Evolutionary conservation across 2,888 invertebrate species (phyloP), one percentile per base, ranked within the genome.

Genomic region (Hemistola chrysoprasaria): DNA sequence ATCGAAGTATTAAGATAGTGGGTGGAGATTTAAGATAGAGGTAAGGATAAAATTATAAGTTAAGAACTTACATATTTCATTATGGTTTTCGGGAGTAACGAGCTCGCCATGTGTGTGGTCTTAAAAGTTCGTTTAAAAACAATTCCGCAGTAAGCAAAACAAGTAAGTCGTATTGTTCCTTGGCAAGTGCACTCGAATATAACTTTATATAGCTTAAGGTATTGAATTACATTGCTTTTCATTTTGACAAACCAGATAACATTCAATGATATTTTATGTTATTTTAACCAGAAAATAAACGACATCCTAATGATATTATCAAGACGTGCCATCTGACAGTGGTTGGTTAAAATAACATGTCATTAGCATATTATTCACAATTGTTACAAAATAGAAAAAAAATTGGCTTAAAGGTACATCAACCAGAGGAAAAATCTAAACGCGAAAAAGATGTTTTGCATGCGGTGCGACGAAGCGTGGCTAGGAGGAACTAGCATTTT

Each of bases 1-100:
- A 71, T 67, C 59, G 54, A 50, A n/a, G 10, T 34, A 23, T 20
- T 28, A 20, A 35, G 10, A 10, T 30, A 56, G 59, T 54, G 50
- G 50, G 56, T 44, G 54, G 40, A 47, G 46, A 55, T 53, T 45
- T 53, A 55, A 16, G 16, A 16, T 47, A 40, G n/a, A 37, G 44
- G 8, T 16, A 16, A 16, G 21, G 24, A 37, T 37, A 33, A 40
- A 45, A 38, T 35, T 44, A 40, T 50, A 47, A 38, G 40, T 27
- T 11, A 31, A 7, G 8, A 32, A 42, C n/a, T 42, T 24, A 27
- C 11, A 31, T 25, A 28, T 32, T 4, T 3, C 4, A 16, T 16
- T 16, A 33, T 34, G n/a, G 16, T 23, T 34, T 32, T 23, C 20
- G 32, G 30, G 34, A 41, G 23, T 26, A 23, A 45, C 16, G 21